A percentile compares a stretch with the other conserved stretches of the same genome.
phyloP scores from a whole-genome alignment of 2,888 invertebrate species.

The Cephus runcator region DNA sequence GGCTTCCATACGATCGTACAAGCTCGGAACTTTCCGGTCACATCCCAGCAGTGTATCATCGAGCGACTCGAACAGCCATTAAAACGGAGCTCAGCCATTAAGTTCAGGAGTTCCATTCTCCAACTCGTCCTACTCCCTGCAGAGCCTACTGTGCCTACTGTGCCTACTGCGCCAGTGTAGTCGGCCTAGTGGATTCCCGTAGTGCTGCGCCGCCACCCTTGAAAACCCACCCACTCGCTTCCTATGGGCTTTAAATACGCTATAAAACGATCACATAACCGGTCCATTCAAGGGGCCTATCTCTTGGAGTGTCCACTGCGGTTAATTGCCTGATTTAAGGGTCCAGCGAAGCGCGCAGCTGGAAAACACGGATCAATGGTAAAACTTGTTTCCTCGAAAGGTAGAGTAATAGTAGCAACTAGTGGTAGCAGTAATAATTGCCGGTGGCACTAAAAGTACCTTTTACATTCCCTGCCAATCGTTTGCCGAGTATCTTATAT shows the following conservation, averaged over 20 bases:
- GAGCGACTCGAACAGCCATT: conserved; percentile 28
- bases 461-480: background rate
- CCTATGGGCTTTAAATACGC: conserved; percentile 21
- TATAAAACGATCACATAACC: conserved; percentile 24
- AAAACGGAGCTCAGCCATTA: conserved; percentile 41
- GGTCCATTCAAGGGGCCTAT: conserved; percentile 17
- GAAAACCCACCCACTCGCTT: conserved; percentile 1
- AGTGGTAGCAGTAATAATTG: background rate
- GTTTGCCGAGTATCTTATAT: background rate
- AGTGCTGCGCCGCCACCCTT: background rate
- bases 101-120: conserved; percentile 13
- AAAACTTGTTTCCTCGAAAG: background rate
- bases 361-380: background rate
- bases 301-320: conserved; percentile 20
- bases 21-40: conserved; percentile 11
- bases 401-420: background rate
- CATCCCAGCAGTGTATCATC: conserved; percentile 17
- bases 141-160: background rate
- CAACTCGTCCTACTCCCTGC: background rate
- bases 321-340: conserved; percentile 24
- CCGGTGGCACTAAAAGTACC: background rate
- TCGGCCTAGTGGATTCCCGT: background rate
- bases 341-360: background rate
- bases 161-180: background rate
- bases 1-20: background rate